phyloP scores from a whole-genome alignment of 2,888 invertebrate species.

The Chymomyza procnemis region DNA sequence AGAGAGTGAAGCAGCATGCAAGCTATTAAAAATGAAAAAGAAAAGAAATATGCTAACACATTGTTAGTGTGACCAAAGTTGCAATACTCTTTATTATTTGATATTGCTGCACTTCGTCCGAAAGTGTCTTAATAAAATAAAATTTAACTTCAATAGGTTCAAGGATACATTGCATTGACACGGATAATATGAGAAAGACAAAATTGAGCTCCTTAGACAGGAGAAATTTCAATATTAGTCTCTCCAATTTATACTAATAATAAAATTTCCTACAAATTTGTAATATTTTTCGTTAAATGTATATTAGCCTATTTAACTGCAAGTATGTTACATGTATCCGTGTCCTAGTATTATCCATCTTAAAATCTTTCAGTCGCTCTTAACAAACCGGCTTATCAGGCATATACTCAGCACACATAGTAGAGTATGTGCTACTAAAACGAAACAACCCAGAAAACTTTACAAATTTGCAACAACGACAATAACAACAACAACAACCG shows the following conservation, averaged over 20 bases:
- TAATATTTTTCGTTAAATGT: too few species aligned
- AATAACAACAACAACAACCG: conserved; percentile 13
- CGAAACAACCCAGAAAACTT: neutral
- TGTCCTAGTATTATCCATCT: neutral
- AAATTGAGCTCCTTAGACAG: too few species aligned
- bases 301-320: too few species aligned
- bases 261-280: too few species aligned
- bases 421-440: neutral
- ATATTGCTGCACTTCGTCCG: neutral
- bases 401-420: neutral
- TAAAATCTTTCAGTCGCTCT: neutral
- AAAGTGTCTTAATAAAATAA: too few species aligned
- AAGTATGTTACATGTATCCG: too few species aligned
- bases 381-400: neutral
- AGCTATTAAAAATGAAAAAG: conserved; percentile 34
- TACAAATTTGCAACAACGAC: neutral
- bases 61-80: neutral
- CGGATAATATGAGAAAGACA: too few species aligned
- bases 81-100: neutral
- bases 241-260: too few species aligned
- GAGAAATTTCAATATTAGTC: too few species aligned
- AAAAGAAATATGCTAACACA: neutral
- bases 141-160: too few species aligned
- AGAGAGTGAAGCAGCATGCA: conserved; percentile 34
- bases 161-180: too few species aligned